Percentiles rank a stretch among this genome's conserved stretches.
phyloP scores from a whole-genome alignment of 2,797 vertebrate genomes.

The Hephaestus fuliginosus region DNA sequence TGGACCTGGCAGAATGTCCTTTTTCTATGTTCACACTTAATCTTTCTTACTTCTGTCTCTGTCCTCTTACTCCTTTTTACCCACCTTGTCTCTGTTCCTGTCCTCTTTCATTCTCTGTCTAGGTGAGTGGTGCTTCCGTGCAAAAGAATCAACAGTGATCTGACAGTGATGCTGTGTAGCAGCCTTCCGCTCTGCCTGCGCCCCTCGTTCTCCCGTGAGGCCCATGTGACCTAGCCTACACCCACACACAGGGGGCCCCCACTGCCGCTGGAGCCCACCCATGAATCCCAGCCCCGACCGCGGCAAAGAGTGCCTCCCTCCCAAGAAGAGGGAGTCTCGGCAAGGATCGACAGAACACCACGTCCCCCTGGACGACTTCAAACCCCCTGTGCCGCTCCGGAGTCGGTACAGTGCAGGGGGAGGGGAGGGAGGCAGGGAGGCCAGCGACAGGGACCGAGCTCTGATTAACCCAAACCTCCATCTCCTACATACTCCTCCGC shows the following conservation, averaged over 20 bases:
- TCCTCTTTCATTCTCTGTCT: slow-evolving; percentile 22
- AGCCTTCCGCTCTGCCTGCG: slow-evolving; percentile 76
- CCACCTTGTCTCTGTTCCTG: slow-evolving; percentile 17
- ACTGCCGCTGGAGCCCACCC: slow-evolving; percentile 85
- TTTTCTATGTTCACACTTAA: slow-evolving; percentile 35
- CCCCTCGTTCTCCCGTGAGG: slow-evolving; percentile 85
- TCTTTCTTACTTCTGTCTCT: slow-evolving; percentile 27
- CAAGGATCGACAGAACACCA: slow-evolving; percentile 84
- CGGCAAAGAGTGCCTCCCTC: slow-evolving; percentile 89
- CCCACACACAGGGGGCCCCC: slow-evolving; percentile 79
- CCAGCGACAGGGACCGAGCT: slow-evolving; percentile 65
- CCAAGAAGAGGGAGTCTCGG: slow-evolving; percentile 89
- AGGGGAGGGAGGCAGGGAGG: slow-evolving; percentile 79
- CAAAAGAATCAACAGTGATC: slow-evolving; percentile 68
- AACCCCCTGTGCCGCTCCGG: slow-evolving; percentile 84
- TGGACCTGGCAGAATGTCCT: slow-evolving; percentile 47
- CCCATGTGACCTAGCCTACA: slow-evolving; percentile 89
- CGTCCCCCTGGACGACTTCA: slow-evolving; percentile 84
- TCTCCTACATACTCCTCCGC: slow-evolving; percentile 74
- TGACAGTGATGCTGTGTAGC: slow-evolving; percentile 86
- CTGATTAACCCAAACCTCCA: slow-evolving; percentile 74
- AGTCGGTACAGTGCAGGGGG: slow-evolving; percentile 72
- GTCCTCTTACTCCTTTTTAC: background rate
- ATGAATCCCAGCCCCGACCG: slow-evolving; percentile 90
- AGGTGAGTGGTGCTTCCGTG: slow-evolving; percentile 79